Evolutionary conservation across 2,113 vertebrate species (phyloP), one percentile per base, ranked within the genome.

Genomic region (Scomber scombrus): DNA sequence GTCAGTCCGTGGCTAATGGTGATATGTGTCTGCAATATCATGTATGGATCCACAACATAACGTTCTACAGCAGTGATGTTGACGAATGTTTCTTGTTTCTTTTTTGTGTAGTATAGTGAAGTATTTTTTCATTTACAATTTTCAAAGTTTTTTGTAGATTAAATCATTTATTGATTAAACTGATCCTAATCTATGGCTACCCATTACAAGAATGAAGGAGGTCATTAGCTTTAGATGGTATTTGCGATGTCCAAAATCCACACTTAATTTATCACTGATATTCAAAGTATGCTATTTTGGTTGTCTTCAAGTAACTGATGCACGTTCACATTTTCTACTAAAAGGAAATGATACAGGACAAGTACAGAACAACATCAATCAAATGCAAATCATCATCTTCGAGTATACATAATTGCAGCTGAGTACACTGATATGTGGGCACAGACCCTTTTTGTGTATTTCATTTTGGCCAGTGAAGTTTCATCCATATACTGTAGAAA

Each of bases 1-100:
- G 65, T 75, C 71, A 78, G 65, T 23, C 64, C 49, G 50, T 1
- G 0, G 55, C 56, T 78, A 81, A 74, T 81, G 66, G 61, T 83
- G 79, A 90, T 75, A 23, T 72, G 77, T 87, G 62, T 86, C 18
- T 0, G 62, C 76, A 83, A 78, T 71, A 77, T 75, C 14, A 55
- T 10, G 50, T 80, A 76, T 69, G 71, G 72, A 79, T 85, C 74
- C 51, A 67, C 26, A 73, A 16, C 40, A 40, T 46, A 23, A 71
- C 50, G n/a, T 66, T 71, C 16, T 45, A n/a, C 19, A 11, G 60
- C 23, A 15, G 15, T 47, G 26, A 60, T 31, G 23, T 16, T 50
- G 67, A 81, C 21, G 60, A 34, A 84, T 31, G 52, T 46, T 10
- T 63, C 46, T 19, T 18, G 5, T 52, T 80, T 49, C 21, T 78